Conservation (phyloP, 1,140 invertebrate species). For the Magallana ariakensis region DNA sequence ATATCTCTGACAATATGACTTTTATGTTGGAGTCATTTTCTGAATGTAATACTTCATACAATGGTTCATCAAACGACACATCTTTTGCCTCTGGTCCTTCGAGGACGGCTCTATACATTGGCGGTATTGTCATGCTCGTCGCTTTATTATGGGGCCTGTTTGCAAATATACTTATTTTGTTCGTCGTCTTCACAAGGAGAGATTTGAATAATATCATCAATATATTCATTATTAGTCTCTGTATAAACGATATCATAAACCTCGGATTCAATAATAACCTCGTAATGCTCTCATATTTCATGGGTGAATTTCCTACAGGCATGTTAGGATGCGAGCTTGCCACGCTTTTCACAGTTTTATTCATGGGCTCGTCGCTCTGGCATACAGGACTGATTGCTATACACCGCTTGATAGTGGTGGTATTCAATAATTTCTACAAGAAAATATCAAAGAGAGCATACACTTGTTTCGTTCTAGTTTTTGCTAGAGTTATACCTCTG, state of each 20-base stretch:
- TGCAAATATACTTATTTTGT: constrained; percentile 72
- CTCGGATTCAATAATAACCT: constrained; percentile 77
- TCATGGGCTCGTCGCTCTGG: constrained; percentile 78
- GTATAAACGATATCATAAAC: constrained; percentile 79
- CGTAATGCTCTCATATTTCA: constrained; percentile 77
- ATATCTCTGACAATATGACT: background rate
- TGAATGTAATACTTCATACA: background rate
- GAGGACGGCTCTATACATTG: constrained; percentile 67
- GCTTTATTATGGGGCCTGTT: constrained; percentile 71
- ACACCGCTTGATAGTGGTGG: constrained; percentile 78
- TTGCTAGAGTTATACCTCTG: constrained; percentile 75
- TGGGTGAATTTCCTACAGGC: constrained; percentile 72
- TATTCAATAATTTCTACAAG: constrained; percentile 77
- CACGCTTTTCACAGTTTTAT: constrained; percentile 76
- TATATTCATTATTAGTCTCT: constrained; percentile 78
- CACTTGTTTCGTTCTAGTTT: constrained; percentile 74
- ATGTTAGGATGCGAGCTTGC: constrained; percentile 74
- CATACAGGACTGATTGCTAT: constrained; percentile 79
- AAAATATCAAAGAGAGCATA: constrained; percentile 77
- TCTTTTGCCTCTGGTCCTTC: constrained; percentile 59
- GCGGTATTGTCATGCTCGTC: constrained; percentile 72
- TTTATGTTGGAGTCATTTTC: background rate
- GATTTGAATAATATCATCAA: constrained; percentile 77
- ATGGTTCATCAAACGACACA: background rate
- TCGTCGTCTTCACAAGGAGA: constrained; percentile 67